Evolutionary conservation across 2,797 vertebrate species (phyloP).

Genomic region (Sebastes kiyomatsui): DNA sequence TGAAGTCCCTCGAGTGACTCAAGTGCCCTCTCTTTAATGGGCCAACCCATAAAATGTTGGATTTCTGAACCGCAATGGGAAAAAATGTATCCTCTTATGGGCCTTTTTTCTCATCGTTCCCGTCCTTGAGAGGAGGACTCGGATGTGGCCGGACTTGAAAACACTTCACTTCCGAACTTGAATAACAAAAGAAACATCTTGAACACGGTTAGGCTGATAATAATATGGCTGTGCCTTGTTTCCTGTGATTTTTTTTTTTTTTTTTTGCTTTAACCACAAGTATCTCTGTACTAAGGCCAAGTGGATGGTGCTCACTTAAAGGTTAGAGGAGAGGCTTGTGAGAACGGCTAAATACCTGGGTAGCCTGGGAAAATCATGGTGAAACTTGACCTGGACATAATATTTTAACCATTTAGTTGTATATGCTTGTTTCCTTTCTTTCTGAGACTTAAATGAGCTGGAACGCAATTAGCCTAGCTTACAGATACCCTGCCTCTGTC

Average conservation of each 20-base stretch:
- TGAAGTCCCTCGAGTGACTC: constrained; percentile 79
- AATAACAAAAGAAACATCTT: constrained; percentile 63
- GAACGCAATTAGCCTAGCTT: neutral
- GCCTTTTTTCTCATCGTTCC: constrained; percentile 52
- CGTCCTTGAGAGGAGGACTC: constrained; percentile 65
- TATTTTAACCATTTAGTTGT: neutral
- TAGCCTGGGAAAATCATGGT: neutral
- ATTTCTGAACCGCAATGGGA: constrained; percentile 71
- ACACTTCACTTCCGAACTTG: constrained; percentile 58
- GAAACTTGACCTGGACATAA: neutral
- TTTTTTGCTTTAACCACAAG: constrained; percentile 18
- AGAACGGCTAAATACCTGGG: neutral
- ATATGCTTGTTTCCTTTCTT: neutral
- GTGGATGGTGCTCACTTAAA: constrained; percentile 23
- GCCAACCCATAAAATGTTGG: constrained; percentile 78
- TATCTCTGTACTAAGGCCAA: constrained; percentile 34
- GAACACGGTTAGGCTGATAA: constrained; percentile 36
- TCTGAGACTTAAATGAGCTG: neutral
- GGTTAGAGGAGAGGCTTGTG: neutral
- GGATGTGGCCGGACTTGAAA: constrained; percentile 55
- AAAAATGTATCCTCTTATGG: constrained; percentile 73
- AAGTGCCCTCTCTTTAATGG: constrained; percentile 78
- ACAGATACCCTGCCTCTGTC: neutral
- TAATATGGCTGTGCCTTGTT: constrained; percentile 40
- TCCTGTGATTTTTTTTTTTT: constrained; percentile 21